A percentile compares a stretch with the other conserved stretches of the same genome.
phyloP scores from a whole-genome alignment of 2,113 vertebrate genomes.

The Lethenteron camtschaticum region DNA sequence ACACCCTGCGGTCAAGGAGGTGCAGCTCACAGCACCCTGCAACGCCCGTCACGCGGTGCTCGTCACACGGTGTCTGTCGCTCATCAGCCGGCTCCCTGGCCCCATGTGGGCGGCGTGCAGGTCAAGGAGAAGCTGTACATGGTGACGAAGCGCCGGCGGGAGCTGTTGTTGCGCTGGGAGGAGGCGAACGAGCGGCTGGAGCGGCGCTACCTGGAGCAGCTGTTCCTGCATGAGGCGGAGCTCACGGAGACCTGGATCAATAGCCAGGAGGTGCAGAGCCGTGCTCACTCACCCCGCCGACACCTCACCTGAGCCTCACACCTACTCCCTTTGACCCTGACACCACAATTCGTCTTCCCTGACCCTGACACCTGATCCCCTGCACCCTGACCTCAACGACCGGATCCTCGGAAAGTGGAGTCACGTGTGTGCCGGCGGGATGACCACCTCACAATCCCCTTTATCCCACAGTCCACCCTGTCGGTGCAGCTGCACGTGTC shows the following conservation, averaged over 20 bases:
- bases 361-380: no score
- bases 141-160: conserved; percentile 23
- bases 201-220: conserved; percentile 29
- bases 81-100: neutral
- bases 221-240: conserved; percentile 39
- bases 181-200: conserved; percentile 33
- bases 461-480: no score
- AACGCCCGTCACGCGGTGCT: neutral
- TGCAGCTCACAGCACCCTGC: conserved; percentile 12
- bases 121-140: conserved; percentile 27
- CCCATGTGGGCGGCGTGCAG: conserved; percentile 13
- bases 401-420: no score
- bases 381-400: no score
- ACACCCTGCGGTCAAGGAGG: conserved; percentile 22
- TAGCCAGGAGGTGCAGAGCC: conserved; percentile 36
- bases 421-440: no score
- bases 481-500: no score
- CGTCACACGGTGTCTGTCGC: neutral
- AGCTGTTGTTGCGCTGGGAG: conserved; percentile 35
- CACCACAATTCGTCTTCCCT: no score
- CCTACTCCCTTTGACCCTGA: no score
- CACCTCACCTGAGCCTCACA: no score
- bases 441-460: no score
- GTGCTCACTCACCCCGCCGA: no score
- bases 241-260: conserved; percentile 32